Base-by-base conservation (phyloP, 2,888 invertebrate species). In the Zootermopsis nevadensis region DNA sequence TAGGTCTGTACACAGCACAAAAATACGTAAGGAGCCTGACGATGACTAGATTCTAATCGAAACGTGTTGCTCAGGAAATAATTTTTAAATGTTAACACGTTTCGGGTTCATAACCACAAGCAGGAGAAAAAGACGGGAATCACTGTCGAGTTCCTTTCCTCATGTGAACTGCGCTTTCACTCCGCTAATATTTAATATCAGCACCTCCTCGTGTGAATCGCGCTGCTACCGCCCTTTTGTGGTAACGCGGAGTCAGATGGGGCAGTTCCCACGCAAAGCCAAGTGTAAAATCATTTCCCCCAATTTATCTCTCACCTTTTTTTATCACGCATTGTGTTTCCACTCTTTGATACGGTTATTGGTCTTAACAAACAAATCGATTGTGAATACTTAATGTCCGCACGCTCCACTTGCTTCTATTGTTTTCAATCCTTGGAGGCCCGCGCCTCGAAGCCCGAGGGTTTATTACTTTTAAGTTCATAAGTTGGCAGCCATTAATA, bases 201-300 rank as follows among this genome's bases (percentile, higher is more conserved):
- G 30, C 30, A 30, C 69, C 60, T 60, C 60, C 60, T 60, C 60
- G 69, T 74, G 74, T 74, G 74, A 74, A 74, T 27, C 74, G 35
- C 74, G 74, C 74, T 22, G 33, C n/a, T 22, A 42, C 60, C 74
- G 42, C 74, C 74, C 74, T 38, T 74, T 74, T 74, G 74, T 74
- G 74, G 74, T 74, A 74, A 42, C 15, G 33, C n/a, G 74, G 15
- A 42, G 74, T 24, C 74, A 74, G 74, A 22, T 74, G 74, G 35
- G 74, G n/a, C 74, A 38, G n/a, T 74, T 74, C 74, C 74, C 74
- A 74, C 38, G 74, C 38, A 74, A 74, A 74, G 74, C 35, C 74
- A 74, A 74, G 74, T 79, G 79, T 79, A 79, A 79, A 79, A 79
- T 79, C 79, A 79, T 79, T 79, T 79, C 79, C 79, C 79, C 79